A percentile compares a stretch with the other conserved stretches of the same genome.
Evolutionary conservation across 2,797 vertebrate genomes (phyloP).

Genomic region (Sciaenops ocellatus): DNA sequence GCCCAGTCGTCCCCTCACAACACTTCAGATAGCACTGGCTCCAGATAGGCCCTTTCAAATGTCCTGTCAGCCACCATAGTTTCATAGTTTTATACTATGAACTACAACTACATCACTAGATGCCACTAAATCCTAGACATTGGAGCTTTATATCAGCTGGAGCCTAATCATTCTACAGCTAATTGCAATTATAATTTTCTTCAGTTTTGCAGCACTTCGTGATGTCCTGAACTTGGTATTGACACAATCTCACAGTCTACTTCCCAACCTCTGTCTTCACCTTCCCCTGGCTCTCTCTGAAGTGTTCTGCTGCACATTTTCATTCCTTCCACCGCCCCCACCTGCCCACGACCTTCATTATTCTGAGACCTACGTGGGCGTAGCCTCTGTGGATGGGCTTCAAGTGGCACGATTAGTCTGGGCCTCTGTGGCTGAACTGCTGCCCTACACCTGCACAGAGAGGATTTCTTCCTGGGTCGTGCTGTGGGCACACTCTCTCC

Average conservation of each 20-base stretch:
- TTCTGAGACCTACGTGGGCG: neutral
- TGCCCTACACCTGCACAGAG: constrained; percentile 15
- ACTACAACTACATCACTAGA: too few relatives aligned
- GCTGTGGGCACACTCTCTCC: constrained; percentile 9
- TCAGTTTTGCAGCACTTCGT: neutral
- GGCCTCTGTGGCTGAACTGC: constrained; percentile 38
- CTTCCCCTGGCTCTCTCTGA: neutral
- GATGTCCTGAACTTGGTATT: neutral
- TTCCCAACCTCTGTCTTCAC: neutral
- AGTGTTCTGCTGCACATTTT: neutral
- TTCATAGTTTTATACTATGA: too few relatives aligned
- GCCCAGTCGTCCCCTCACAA: too few relatives aligned
- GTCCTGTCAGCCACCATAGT: too few relatives aligned
- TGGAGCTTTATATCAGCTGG: too few relatives aligned
- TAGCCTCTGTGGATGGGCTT: constrained; percentile 29
- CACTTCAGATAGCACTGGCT: too few relatives aligned
- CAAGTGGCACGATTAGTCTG: constrained; percentile 18
- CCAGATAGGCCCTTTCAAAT: too few relatives aligned
- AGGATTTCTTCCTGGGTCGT: constrained; percentile 5
- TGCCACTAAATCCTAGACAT: too few relatives aligned
- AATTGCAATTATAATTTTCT: neutral
- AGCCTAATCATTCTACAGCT: too few relatives aligned
- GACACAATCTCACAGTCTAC: neutral
- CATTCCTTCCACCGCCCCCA: neutral
- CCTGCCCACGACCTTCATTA: constrained; percentile 16